These are phyloP conservation scores for Anas flavirostris DNA, from an alignment of 2,797 vertebrate species.

Conservation along the genomic window DNA sequence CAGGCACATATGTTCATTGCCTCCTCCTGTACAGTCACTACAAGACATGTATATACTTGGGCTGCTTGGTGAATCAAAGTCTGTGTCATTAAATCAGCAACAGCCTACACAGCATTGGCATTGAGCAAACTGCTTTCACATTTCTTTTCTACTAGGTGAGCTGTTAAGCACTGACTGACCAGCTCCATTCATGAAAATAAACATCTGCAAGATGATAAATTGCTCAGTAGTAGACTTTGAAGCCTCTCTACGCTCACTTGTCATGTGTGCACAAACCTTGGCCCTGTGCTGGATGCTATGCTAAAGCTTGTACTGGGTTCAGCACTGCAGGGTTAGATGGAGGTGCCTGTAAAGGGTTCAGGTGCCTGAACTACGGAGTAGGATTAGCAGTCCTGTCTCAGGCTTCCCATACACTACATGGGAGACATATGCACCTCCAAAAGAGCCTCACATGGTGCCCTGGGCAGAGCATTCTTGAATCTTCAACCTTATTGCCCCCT, in stretches of 20 bases:
- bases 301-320: not conserved
- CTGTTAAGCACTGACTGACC: not conserved
- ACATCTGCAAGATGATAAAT: not conserved
- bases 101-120: not conserved
- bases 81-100: not conserved
- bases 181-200: not conserved
- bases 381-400: not conserved
- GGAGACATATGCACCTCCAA: not conserved
- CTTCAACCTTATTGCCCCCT: not conserved
- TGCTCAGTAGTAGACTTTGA: not conserved
- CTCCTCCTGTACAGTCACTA: not conserved
- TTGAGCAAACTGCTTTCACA: not conserved
- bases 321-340: accelerated
- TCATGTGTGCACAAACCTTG: not conserved
- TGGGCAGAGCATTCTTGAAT: not conserved
- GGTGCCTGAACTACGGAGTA: not conserved
- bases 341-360: not conserved
- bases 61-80: not conserved
- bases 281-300: not conserved
- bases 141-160: not conserved
- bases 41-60: not conserved
- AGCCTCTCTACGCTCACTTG: not conserved
- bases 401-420: not conserved
- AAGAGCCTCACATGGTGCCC: not conserved
- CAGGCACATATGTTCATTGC: not conserved